Evolutionary conservation across 2,888 invertebrate genomes (phyloP).

Genomic region (Chymomyza amoena): DNA sequence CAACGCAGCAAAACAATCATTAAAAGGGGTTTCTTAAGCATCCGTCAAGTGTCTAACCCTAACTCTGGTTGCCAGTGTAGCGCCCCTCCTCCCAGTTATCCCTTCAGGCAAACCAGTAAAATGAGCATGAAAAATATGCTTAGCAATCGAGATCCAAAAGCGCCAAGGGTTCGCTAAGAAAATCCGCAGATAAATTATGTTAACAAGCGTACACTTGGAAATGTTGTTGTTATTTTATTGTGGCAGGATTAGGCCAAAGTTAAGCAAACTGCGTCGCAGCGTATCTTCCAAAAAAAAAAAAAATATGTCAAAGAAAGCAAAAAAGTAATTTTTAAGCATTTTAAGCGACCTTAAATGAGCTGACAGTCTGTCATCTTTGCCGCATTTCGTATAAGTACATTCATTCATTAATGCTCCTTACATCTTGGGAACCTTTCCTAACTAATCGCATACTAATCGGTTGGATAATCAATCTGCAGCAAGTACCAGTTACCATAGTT

Average conservation of each 20-base stretch:
- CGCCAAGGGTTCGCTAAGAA: constrained; percentile 22
- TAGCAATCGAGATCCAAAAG: no score
- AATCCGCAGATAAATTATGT: constrained; percentile 48
- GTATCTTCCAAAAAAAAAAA: constrained; percentile 2
- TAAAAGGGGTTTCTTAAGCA: constrained; percentile 34
- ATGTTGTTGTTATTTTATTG: constrained; percentile 47
- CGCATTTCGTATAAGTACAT: constrained; percentile 13
- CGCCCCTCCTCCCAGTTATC: no score
- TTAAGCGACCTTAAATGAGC: not conserved
- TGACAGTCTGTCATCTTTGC: constrained; percentile 46
- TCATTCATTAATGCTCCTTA: constrained; percentile 52
- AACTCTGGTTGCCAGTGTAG: not conserved
- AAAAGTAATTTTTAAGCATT: not conserved
- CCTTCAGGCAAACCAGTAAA: not conserved
- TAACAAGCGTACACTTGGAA: constrained; percentile 17
- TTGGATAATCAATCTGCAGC: constrained; percentile 61
- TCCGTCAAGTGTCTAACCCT: not conserved
- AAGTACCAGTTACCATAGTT: constrained; percentile 21
- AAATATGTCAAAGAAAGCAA: not conserved
- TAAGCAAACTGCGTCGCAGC: constrained; percentile 40
- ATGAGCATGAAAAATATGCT: not conserved
- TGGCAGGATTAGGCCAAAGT: constrained; percentile 62
- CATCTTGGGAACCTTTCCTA: constrained; percentile 9
- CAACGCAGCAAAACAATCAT: not conserved
- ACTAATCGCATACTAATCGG: constrained; percentile 55